phyloP scores from a whole-genome alignment of 1,140 invertebrate genomes.

The Drosophila nasuta region DNA sequence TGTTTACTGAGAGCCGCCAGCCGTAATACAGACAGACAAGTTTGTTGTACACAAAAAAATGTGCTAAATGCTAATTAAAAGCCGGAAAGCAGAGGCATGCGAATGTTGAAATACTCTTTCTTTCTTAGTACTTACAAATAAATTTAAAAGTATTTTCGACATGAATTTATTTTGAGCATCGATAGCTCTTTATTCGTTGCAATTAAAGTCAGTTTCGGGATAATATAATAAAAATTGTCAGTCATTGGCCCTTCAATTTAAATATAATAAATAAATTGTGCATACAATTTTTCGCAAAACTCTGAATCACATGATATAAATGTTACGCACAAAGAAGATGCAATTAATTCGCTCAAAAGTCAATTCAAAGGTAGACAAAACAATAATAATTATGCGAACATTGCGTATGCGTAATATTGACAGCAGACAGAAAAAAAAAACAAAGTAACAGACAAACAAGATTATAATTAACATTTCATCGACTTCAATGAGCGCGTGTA shows the following conservation, averaged over 20 bases:
- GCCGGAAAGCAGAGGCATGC: background rate
- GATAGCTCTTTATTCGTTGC: too few relatives aligned
- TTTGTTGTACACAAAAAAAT: background rate
- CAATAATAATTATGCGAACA: background rate
- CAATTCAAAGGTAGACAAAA: too few relatives aligned
- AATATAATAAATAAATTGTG: too few relatives aligned
- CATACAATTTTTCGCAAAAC: too few relatives aligned
- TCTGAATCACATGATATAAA: too few relatives aligned
- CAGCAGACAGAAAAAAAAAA: background rate
- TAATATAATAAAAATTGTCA: too few relatives aligned
- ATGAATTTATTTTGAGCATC: too few relatives aligned
- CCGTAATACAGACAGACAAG: conserved; percentile 14
- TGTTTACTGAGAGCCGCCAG: conserved; percentile 21
- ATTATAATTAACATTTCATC: background rate
- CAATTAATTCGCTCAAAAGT: too few relatives aligned
- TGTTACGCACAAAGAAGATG: too few relatives aligned
- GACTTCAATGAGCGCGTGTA: background rate
- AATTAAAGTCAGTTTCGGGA: too few relatives aligned
- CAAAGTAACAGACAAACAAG: background rate
- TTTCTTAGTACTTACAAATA: background rate
- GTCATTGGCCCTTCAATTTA: too few relatives aligned
- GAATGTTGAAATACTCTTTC: conserved; percentile 1
- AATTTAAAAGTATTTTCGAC: too few relatives aligned
- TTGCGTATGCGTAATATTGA: background rate
- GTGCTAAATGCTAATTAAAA: conserved; percentile 20